Evolutionary conservation across 1,140 invertebrate species (phyloP).

Genomic region (Sinonovacula constricta): DNA sequence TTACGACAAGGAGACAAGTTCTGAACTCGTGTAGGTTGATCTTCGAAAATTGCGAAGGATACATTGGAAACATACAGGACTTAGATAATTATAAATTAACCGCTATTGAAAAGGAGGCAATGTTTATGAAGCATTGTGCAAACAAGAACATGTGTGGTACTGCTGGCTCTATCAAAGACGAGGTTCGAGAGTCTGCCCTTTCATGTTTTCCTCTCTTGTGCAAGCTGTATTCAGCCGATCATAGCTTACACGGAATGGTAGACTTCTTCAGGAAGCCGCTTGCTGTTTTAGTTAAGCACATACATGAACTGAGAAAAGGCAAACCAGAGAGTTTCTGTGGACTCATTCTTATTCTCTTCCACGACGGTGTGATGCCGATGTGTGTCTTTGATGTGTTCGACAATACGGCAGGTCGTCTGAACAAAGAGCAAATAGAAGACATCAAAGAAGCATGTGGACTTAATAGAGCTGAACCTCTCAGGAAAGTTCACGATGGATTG

Average conservation of each 20-base stretch:
- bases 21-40: slow-evolving; percentile 1
- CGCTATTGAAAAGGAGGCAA: slow-evolving; percentile 17
- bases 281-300: slow-evolving; percentile 14
- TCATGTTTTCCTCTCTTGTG: slow-evolving; percentile 44
- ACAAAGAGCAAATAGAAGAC: slow-evolving; percentile 3
- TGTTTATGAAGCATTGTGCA: slow-evolving; percentile 20
- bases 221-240: slow-evolving; percentile 28
- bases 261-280: slow-evolving; percentile 31
- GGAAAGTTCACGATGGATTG: slow-evolving; percentile 2
- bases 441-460: slow-evolving; percentile 29
- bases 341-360: slow-evolving; percentile 27
- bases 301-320: neutral
- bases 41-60: slow-evolving; percentile 3
- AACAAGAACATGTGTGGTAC: neutral
- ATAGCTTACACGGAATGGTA: slow-evolving; percentile 3
- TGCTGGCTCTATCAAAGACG: neutral
- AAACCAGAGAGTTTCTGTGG: slow-evolving; percentile 18
- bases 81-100: slow-evolving; percentile 9
- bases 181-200: neutral
- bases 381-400: slow-evolving; percentile 25
- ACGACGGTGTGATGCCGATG: slow-evolving; percentile 21
- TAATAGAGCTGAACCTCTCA: neutral
- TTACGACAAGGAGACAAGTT: slow-evolving; percentile 42
- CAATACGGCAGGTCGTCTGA: neutral
- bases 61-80: slow-evolving; percentile 15